Evolutionary conservation across 2,888 invertebrate species (phyloP).

Genomic region (Plutella xylostella): DNA sequence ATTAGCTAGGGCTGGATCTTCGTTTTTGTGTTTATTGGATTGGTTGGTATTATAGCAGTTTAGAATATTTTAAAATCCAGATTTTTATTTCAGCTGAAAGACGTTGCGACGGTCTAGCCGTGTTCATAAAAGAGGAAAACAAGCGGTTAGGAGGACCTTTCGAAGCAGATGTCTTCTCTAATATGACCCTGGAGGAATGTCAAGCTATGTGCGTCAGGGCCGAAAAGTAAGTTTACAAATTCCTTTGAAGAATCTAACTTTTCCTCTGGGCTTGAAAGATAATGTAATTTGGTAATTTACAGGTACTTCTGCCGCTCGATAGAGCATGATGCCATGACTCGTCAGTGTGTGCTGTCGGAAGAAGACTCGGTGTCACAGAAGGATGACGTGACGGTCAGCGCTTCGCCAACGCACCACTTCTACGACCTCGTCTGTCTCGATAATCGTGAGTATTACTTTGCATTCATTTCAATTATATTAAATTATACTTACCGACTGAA

Average conservation of each 20-base stretch:
- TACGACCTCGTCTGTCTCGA: slow-evolving; percentile 91
- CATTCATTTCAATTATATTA: too few species aligned
- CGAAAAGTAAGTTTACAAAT: slow-evolving; percentile 74
- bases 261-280: neutral
- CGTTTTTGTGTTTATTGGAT: too few species aligned
- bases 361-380: slow-evolving; percentile 92
- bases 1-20: neutral
- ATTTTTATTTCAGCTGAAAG: slow-evolving; percentile 74
- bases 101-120: slow-evolving; percentile 86
- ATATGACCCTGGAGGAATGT: slow-evolving; percentile 88
- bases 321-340: slow-evolving; percentile 88
- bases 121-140: slow-evolving; percentile 91
- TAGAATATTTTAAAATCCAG: neutral
- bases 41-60: too few species aligned
- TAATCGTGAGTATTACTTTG: slow-evolving; percentile 78
- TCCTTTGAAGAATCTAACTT: neutral
- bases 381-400: slow-evolving; percentile 87
- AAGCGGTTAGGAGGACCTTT: slow-evolving; percentile 89
- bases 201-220: slow-evolving; percentile 88
- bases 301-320: slow-evolving; percentile 90
- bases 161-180: slow-evolving; percentile 88
- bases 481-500: too few species aligned
- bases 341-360: slow-evolving; percentile 89
- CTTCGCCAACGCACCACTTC: slow-evolving; percentile 87
- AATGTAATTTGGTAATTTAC: slow-evolving; percentile 16